These are phyloP conservation scores for Linyphia triangularis DNA, from an alignment of 2,888 invertebrate genomes.

Conservation along the genomic window DNA sequence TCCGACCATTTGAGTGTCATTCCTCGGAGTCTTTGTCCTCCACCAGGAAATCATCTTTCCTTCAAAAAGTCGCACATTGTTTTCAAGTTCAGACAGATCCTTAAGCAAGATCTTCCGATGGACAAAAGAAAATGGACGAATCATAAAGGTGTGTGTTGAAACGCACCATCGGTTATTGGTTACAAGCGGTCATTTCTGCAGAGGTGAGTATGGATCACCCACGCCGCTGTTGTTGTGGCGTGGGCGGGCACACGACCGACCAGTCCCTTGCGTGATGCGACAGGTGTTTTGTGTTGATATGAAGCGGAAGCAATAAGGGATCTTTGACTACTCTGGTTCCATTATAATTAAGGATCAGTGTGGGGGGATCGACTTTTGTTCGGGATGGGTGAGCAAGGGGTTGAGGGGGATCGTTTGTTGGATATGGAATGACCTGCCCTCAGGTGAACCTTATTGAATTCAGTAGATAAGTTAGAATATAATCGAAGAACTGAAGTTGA, in stretches of 20 bases:
- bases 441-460: too few species aligned
- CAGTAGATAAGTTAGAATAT: too few species aligned
- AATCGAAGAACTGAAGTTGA: too few species aligned
- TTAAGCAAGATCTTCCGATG: constrained; percentile 7
- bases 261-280: constrained; percentile 37
- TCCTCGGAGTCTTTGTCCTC: constrained; percentile 22
- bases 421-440: too few species aligned
- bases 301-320: constrained; percentile 50
- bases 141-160: constrained; percentile 13
- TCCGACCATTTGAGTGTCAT: neutral
- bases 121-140: neutral
- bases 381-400: neutral
- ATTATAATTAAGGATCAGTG: constrained; percentile 19
- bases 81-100: constrained; percentile 6
- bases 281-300: constrained; percentile 46
- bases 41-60: constrained; percentile 24
- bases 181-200: constrained; percentile 34
- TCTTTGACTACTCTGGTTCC: neutral
- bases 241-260: constrained; percentile 47
- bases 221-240: neutral
- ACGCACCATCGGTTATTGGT: constrained; percentile 69
- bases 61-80: neutral
- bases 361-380: constrained; percentile 19
- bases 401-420: too few species aligned
- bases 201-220: constrained; percentile 19